Percentiles rank a stretch among this genome's conserved stretches.
These are phyloP conservation scores for Chaunax sp. DNA, from an alignment of 2,797 vertebrate genomes.

Conservation along the genomic window DNA sequence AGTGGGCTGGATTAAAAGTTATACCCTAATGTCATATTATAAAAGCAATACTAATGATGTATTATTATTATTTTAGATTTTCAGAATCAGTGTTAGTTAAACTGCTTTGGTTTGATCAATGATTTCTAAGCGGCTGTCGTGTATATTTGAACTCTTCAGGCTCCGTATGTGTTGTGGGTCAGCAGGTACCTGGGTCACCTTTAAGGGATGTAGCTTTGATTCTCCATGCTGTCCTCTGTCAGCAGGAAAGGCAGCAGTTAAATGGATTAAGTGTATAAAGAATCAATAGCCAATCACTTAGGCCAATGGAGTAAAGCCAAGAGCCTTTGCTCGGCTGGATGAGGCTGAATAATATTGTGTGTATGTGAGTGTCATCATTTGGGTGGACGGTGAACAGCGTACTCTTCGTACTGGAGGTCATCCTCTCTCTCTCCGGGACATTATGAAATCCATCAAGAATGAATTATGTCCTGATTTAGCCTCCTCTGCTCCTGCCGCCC, in stretches of 20 bases:
- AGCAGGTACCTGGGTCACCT: conserved; percentile 73
- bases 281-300: conserved; percentile 87
- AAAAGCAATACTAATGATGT: no score
- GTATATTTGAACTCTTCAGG: no score
- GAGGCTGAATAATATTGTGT: conserved; percentile 37
- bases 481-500: conserved; percentile 45
- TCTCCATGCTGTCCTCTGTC: conserved; percentile 49
- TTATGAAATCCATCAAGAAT: conserved; percentile 71
- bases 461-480: conserved; percentile 63
- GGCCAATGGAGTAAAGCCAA: conserved; percentile 65
- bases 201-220: conserved; percentile 44
- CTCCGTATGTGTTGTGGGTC: not conserved
- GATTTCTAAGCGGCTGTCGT: no score
- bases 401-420: conserved; percentile 49
- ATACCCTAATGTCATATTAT: no score
- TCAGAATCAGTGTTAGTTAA: no score
- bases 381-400: conserved; percentile 26
- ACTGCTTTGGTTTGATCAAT: no score
- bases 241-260: conserved; percentile 67
- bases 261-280: conserved; percentile 79
- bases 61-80: no score
- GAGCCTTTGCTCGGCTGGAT: conserved; percentile 39
- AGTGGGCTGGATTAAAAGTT: no score
- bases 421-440: conserved; percentile 45
- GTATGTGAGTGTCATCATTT: conserved; percentile 44